Base-by-base conservation (phyloP, 2,888 invertebrate genomes). In the Drosophila lacicola region DNA sequence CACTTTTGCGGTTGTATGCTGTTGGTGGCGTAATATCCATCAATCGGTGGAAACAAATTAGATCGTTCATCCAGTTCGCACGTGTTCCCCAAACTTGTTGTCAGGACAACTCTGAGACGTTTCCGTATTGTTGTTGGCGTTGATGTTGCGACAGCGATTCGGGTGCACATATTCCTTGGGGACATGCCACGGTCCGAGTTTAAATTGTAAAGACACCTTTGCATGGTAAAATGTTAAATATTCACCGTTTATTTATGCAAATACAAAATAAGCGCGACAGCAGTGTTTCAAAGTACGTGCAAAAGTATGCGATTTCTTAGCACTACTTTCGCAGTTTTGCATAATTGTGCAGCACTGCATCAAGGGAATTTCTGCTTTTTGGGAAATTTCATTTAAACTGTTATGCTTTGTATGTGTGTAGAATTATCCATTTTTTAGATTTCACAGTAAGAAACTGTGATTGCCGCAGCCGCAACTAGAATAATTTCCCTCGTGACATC, bases 141-240 rank as follows among this genome's bases (percentile, higher is more conserved):
- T 11, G 74, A 41, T 0, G 34, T 13, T 9, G 78, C 60, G 2
- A 78, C 13, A 1, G 39, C 13, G 1, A 73, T 66, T 17, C 9
- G 56, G 3, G 21, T 44, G 17, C 56, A 54, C 49, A 36, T 41
- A 33, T 13, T 10, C 9, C 33, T 50, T 1, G 56, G 53, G 1
- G 73, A 60, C 1, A 36, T 3, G 6, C 29, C 3, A 1, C 14
- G 46, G 0, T 39, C 14, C 3, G 39, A 19, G 5, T 46, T 21
- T 0, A 3, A 9, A 6, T 36, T 50, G 13, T 61, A 61, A 3
- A 66, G 11, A 25, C 36, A 54, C 33, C 56, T 45, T 21, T 73
- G 74, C 71, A 73, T 76, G 2, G 0, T 46, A 4, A 13, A 37
- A 41, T 19, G 8, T 8, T 29, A 29, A 10, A n/a, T 5, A 34